A percentile compares a stretch with the other conserved stretches of the same genome.
phyloP scores from a whole-genome alignment of 2,113 vertebrate species.

The Podarcis cretensis region DNA sequence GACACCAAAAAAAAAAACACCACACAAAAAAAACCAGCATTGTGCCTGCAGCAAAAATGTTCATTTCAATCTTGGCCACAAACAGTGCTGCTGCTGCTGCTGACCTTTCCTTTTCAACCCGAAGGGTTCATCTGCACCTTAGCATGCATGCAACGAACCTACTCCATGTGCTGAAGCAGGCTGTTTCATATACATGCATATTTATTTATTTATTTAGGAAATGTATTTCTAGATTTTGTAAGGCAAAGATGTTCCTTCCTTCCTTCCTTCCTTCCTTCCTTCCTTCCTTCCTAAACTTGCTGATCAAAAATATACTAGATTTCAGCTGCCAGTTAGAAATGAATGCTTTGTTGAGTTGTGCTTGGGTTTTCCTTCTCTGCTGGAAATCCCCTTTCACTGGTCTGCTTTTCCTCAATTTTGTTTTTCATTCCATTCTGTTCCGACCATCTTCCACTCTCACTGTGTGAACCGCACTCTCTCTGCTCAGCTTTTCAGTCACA shows the following conservation, averaged over 20 bases:
- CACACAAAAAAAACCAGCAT: neutral
- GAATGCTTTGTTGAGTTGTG: neutral
- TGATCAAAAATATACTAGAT: neutral
- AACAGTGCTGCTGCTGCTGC: constrained; percentile 59
- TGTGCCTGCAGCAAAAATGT: constrained; percentile 23
- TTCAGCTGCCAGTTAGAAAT: neutral
- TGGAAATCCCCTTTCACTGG: neutral
- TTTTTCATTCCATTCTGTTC: neutral
- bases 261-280: neutral
- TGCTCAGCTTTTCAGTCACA: neutral
- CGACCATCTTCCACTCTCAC: neutral
- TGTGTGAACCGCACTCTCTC: no score
- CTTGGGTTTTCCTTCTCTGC: neutral
- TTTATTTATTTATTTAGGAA: no score
- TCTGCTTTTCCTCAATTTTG: neutral
- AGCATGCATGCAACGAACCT: neutral
- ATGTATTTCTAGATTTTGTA: neutral
- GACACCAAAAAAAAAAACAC: constrained; percentile 28
- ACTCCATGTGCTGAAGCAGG: neutral
- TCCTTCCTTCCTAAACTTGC: neutral
- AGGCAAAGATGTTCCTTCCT: constrained; percentile 5
- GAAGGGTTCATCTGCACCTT: constrained; percentile 37
- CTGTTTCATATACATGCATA: neutral
- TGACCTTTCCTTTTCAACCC: constrained; percentile 56
- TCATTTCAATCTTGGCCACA: constrained; percentile 54